These are phyloP conservation scores for Microcebus griseorufus DNA, from an alignment of 2,113 vertebrate genomes.

Conservation along the genomic window DNA sequence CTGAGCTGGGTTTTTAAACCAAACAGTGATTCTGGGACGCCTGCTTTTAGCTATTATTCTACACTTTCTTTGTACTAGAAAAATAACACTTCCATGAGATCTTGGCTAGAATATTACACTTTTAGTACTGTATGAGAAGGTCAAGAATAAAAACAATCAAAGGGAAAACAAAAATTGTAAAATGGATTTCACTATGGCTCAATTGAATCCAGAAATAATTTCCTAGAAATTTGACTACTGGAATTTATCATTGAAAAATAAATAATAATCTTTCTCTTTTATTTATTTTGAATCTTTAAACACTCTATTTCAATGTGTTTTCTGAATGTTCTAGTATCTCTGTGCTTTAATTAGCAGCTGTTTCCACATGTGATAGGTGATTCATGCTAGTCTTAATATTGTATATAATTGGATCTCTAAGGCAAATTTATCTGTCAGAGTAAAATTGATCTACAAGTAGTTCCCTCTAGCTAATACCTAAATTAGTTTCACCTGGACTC, in stretches of 20 bases:
- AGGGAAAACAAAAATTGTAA: conserved; percentile 26
- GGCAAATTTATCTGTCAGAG: conserved; percentile 81
- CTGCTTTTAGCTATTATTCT: not conserved
- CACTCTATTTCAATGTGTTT: conserved; percentile 51
- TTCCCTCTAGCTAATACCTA: conserved; percentile 77
- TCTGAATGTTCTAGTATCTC: conserved; percentile 65
- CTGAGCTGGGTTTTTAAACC: not conserved
- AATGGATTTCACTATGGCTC: conserved; percentile 45
- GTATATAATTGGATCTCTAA: conserved; percentile 81
- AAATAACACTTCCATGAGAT: not conserved
- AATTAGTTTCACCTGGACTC: conserved; percentile 81
- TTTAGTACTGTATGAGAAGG: not conserved
- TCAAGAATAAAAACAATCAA: not conserved
- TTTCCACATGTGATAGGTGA: conserved; percentile 80
- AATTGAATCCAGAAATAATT: conserved; percentile 28
- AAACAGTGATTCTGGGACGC: not conserved
- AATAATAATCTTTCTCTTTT: not conserved
- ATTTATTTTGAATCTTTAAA: conserved; percentile 57
- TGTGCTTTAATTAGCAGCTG: conserved; percentile 79
- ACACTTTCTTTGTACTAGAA: not conserved
- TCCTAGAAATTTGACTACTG: conserved; percentile 15
- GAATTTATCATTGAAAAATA: conserved; percentile 63
- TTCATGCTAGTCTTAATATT: conserved; percentile 82
- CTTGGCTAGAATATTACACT: not conserved
- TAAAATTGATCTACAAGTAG: conserved; percentile 79